Base-by-base conservation (phyloP, 2,797 vertebrate genomes). In the Darevskia mixta region DNA sequence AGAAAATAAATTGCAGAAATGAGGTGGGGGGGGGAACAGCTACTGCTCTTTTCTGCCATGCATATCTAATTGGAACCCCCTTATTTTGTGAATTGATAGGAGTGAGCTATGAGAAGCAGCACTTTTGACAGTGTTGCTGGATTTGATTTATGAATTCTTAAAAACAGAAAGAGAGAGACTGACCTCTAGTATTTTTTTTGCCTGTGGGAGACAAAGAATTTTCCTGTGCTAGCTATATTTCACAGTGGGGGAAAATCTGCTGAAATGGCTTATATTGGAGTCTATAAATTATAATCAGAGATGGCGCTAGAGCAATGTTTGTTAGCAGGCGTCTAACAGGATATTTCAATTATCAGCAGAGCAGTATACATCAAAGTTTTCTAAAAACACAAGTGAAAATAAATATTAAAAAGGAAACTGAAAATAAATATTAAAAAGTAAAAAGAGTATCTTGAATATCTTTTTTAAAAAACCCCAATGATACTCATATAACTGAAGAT, bases 81-180 rank as follows among this genome's bases (percentile, higher is more conserved):
- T 81, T 79, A 66, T 81, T 88, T 81, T 85, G 78, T 58, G 83
- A 89, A 76, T 25, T 82, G 83, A 89, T 67, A 81, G 43, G n/a
- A 76, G 45, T 76, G 78, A 86, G 69, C 73, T 89, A 67, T 79
- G 41, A 81, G 41, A 85, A 67, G 38, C 69, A 79, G 38, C 43
- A 29, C 58, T 43, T 85, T 81, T 85, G 78, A 89, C 79, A 82
- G 61, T 41, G 45, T 49, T 89, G 83, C 71, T 86, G 45, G 43
- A 76, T 86, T 85, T 86, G 88, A 89, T 85, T 73, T 82, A 87
- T 87, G 86, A 87, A 88, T 88, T 77, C 80, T 77, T 41, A 41
- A 79, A 69, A 35, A 69, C 66, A 72, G 43, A 11, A 23, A 86
- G n/a, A 82, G 58, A 58, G 10, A 83, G 64, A 58, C 35, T 87